These are phyloP conservation scores for Ectemnius lituratus DNA, from an alignment of 2,888 invertebrate species.

Conservation along the genomic window DNA sequence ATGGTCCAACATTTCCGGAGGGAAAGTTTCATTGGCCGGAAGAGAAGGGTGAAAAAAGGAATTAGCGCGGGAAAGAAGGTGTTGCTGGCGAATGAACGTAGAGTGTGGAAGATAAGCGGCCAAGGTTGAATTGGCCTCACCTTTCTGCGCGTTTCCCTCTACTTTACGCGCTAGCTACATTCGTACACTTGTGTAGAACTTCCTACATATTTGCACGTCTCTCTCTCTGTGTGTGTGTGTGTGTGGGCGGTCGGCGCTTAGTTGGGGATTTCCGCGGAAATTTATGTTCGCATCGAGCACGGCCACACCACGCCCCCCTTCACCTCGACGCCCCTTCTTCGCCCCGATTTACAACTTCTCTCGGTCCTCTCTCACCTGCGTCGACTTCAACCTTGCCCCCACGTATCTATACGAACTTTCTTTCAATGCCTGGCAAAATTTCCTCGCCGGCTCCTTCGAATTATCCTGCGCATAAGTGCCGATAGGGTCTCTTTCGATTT, in stretches of 20 bases:
- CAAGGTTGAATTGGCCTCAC: conserved; percentile 47
- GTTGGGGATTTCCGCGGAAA: conserved; percentile 62
- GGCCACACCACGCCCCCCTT: conserved; percentile 44
- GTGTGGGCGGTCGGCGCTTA: conserved; percentile 63
- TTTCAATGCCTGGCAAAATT: conserved; percentile 24
- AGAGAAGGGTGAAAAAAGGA: conserved; percentile 2
- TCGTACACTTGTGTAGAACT: too few relatives aligned
- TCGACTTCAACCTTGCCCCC: conserved; percentile 31
- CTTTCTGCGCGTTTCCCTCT: conserved; percentile 50
- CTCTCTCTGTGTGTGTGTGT: conserved; percentile 9
- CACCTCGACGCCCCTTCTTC: conserved; percentile 4
- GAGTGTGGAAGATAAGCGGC: conserved; percentile 47
- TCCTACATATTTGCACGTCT: too few relatives aligned
- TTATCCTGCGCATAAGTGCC: conserved; percentile 15
- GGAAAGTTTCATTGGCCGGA: conserved; percentile 6
- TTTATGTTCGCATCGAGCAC: conserved; percentile 63
- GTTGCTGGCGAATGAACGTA: conserved; percentile 20
- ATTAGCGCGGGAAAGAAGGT: background rate
- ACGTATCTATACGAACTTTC: conserved; percentile 44
- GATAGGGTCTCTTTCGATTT: background rate
- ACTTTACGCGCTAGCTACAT: conserved; percentile 29
- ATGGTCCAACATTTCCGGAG: background rate
- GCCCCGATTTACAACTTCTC: conserved; percentile 56
- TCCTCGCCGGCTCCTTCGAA: conserved; percentile 26
- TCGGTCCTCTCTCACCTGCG: conserved; percentile 47